Base-by-base conservation (phyloP, 1,140 invertebrate genomes). In the Bactericera cockerelli region DNA sequence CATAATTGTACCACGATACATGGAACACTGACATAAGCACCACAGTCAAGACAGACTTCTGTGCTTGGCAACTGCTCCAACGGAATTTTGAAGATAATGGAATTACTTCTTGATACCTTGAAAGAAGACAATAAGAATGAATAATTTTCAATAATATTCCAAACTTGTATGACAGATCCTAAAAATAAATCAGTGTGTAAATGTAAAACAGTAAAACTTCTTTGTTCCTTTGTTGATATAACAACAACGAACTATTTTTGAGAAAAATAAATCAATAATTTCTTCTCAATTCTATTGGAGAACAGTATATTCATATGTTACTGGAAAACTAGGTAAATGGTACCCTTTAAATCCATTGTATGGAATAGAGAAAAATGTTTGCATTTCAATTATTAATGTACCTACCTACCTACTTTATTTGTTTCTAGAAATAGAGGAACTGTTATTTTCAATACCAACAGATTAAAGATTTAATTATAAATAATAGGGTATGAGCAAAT, bases 1-100 rank as follows among this genome's bases (percentile, higher is more conserved):
- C 42, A 49, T 19, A 49, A 49, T 49, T 49, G 42, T 4, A 49
- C 42, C n/a, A 49, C 42, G 19, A 49, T 49, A n/a, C n/a, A 49
- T 8, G 42, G 42, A 4, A 49, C 42, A 22, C 22, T 49, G 19
- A 49, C 42, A 49, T 49, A 49, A 49, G 42, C 22, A 16, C 42
- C 42, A 49, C 42, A 49, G 22, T 49, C 42, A 49, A 49, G 42
- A 49, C 42, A 49, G 3, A 49, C 22, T 49, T 49, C 42, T 4
- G 42, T 49, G 8, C 42, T 22, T 19, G 42, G 42, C 22, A 49
- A 49, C 42, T 49, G 42, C 8, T 49, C 42, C n/a, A 49, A 49
- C 6, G 42, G 42, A 8, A 49, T 49, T 22, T n/a, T 4, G 42
- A 49, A 49, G 19, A 49, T 49, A 16, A 22, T 49, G 19, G 42